A percentile compares a stretch with the other conserved stretches of the same genome.
Conservation (phyloP, 2,888 invertebrate species). For the Brenthis daphne region DNA sequence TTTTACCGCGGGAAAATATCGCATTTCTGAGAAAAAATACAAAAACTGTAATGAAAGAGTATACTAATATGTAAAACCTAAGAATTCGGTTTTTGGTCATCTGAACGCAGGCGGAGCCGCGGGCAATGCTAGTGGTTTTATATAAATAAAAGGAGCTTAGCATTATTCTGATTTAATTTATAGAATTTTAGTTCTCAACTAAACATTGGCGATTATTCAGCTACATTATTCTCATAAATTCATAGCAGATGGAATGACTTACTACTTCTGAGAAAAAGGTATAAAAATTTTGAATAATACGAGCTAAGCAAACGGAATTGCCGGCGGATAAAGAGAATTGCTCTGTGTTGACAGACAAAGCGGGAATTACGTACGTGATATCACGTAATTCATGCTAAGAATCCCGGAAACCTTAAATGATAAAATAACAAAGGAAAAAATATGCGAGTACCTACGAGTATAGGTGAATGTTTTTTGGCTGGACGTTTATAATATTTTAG, state of each 20-base stretch:
- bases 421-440: constrained; percentile 12
- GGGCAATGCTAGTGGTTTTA: no score
- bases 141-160: no score
- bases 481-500: no score
- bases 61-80: no score
- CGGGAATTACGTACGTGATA: constrained; percentile 17
- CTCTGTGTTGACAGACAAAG: constrained; percentile 29
- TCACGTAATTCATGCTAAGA: constrained; percentile 11
- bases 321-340: constrained; percentile 31
- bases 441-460: neutral
- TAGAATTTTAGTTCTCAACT: no score
- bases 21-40: no score
- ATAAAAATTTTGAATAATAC: constrained; percentile 16
- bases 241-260: neutral
- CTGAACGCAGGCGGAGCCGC: no score
- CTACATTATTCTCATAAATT: neutral
- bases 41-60: no score
- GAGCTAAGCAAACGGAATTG: constrained; percentile 15
- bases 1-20: no score
- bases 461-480: no score
- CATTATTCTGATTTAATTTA: no score
- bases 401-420: constrained; percentile 3
- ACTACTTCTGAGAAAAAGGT: neutral
- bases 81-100: no score
- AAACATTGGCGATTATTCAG: neutral